Percentiles rank a stretch among this genome's conserved stretches.
phyloP scores from a whole-genome alignment of 2,113 vertebrate genomes.

The Lophotis ruficrista region DNA sequence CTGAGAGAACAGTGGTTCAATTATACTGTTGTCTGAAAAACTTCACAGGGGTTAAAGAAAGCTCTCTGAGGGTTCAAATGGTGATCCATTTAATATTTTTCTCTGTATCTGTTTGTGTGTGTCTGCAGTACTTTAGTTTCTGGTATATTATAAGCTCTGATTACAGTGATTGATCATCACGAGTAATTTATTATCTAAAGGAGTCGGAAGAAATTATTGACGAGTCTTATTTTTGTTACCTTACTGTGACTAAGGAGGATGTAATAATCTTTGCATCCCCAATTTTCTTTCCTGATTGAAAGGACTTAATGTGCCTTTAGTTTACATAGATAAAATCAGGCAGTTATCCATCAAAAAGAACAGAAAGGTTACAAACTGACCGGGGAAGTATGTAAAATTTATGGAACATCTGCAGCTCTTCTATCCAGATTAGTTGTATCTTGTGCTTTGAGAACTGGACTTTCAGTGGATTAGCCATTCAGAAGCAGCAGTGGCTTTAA shows the following conservation, averaged over 20 bases:
- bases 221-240: neutral
- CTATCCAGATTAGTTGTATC: neutral
- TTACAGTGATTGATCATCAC: neutral
- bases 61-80: neutral
- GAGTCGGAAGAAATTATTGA: neutral
- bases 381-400: fast-evolving
- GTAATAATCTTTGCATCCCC: neutral
- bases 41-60: neutral
- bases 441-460: neutral
- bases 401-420: neutral
- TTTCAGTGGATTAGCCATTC: neutral
- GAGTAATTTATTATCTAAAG: neutral
- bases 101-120: neutral
- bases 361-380: neutral
- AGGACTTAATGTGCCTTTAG: neutral
- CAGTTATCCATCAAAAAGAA: neutral
- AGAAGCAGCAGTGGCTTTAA: neutral
- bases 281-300: neutral
- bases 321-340: neutral
- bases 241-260: neutral
- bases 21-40: neutral
- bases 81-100: neutral
- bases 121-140: neutral
- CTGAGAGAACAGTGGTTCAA: neutral
- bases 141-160: neutral